Base-by-base conservation (phyloP, 1,140 invertebrate species). In the Rhagoletis pomonella region DNA sequence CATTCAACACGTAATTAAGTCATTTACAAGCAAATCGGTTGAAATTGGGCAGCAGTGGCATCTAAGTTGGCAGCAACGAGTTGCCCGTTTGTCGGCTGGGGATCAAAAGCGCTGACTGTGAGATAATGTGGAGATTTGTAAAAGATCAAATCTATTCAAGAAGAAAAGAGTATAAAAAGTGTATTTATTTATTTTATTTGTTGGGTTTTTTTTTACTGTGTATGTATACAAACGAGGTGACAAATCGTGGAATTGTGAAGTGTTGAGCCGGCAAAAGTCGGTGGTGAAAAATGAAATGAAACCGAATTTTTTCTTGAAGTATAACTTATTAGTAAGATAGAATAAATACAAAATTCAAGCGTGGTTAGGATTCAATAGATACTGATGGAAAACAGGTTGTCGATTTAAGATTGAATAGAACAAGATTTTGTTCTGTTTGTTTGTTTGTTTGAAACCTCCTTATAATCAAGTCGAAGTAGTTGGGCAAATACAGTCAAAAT, bases 1-100 rank as follows among this genome's bases (percentile, higher is more conserved):
- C 39, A 65, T 87, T 69, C 86, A 55, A 69, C 86, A 87, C 86
- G 65, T 87, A 87, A 87, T 87, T 87, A 87, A 87, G 86, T 87
- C 86, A 87, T 87, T 87, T 87, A 65, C 85, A 62, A 65, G 39
- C 50, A 65, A 44, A 65, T 86, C 85, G 85, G 73, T 5, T 81
- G n/a, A n/a, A 81, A 81, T 81, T 55, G 44, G 47, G 73, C 67
- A 73, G 67, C 67, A 10, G 12, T 12, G 10, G 50, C 5, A 10
- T 55, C 14, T 19, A 50, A 81, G 19, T 55, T 55, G 44, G 44
- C 14, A 69, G 73, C 73, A 17, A 50, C 73, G 73, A 29, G 47
- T 3, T 81, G 47, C 17, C n/a, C 42, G 73, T 10, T 50, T 58
- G 73, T 42, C 73, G 73, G 73, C 19, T 42, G 44, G 3, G 47